Conservation (phyloP, 2,888 invertebrate genomes). For the Sisyra nigra region DNA sequence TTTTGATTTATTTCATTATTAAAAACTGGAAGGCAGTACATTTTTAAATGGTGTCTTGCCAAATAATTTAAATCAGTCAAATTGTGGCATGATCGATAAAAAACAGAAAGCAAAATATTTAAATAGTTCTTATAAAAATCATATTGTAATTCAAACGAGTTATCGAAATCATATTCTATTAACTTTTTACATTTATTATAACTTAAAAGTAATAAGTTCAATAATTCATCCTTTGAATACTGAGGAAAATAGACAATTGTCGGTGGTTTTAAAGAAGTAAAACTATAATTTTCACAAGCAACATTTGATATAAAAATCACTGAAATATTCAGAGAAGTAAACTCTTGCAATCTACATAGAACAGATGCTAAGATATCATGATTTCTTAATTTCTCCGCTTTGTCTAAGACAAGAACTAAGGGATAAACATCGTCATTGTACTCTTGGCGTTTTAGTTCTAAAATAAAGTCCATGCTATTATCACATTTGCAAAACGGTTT, state of each 20-base stretch:
- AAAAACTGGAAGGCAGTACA: conserved; percentile 66
- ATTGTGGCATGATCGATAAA: conserved; percentile 71
- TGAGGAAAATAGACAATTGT: conserved; percentile 63
- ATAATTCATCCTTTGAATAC: conserved; percentile 55
- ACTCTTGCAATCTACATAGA: conserved; percentile 56
- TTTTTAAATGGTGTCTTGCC: conserved; percentile 56
- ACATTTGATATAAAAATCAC: conserved; percentile 63
- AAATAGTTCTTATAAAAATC: conserved; percentile 65
- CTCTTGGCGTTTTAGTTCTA: conserved; percentile 19
- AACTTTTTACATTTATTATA: conserved; percentile 20
- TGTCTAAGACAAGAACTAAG: conserved; percentile 57
- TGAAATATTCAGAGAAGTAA: conserved; percentile 53
- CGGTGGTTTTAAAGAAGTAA: conserved; percentile 53
- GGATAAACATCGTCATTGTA: conserved; percentile 29
- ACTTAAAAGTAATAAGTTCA: conserved; percentile 31
- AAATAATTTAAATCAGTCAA: conserved; percentile 67
- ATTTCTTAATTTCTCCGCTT: conserved; percentile 60
- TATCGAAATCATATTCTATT: conserved; percentile 15
- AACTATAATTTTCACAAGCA: conserved; percentile 63
- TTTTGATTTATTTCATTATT: conserved; percentile 40
- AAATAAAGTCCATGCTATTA: conserved; percentile 47
- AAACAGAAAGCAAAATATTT: conserved; percentile 68
- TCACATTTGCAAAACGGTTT: conserved; percentile 41
- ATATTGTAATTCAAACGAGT: conserved; percentile 17
- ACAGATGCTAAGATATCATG: conserved; percentile 55